Conservation (phyloP, 2,888 invertebrate species). For the Melieria picta region DNA sequence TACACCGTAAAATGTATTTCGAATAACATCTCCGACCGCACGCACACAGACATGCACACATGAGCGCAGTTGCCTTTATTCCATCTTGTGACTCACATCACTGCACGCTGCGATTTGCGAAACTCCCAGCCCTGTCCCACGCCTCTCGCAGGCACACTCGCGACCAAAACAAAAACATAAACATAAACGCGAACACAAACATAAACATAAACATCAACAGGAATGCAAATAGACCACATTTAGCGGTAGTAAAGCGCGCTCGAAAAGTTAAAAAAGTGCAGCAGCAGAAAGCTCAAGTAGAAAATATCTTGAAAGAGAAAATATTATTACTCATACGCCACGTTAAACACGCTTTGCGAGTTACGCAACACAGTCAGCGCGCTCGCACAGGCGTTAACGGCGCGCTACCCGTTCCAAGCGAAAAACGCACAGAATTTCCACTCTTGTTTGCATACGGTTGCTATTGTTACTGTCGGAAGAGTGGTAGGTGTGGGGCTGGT, state of each 20-base stretch:
- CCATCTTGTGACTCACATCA: no score
- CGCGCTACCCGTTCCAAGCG: background rate
- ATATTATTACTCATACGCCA: conserved; percentile 39
- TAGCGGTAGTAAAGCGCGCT: background rate
- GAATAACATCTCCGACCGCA: background rate
- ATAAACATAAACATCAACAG: background rate
- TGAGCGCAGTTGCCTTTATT: no score
- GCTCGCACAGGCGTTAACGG: background rate
- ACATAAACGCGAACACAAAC: background rate
- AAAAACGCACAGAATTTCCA: background rate
- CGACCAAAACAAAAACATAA: background rate
- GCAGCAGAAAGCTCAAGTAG: conserved; percentile 4
- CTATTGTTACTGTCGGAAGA: conserved; percentile 9
- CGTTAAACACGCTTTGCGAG: conserved; percentile 14
- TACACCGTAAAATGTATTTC: conserved; percentile 1
- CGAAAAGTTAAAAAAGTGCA: background rate
- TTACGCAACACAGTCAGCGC: no score
- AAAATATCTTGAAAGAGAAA: conserved; percentile 31
- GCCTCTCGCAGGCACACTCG: background rate
- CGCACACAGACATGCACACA: no score
- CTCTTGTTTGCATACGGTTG: conserved; percentile 4
- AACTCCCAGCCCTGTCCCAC: background rate
- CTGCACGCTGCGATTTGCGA: background rate
- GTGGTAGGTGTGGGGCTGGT: background rate
- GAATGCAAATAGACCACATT: background rate